phyloP scores from a whole-genome alignment of 1,140 invertebrate genomes.

The Leucophenga varia region DNA sequence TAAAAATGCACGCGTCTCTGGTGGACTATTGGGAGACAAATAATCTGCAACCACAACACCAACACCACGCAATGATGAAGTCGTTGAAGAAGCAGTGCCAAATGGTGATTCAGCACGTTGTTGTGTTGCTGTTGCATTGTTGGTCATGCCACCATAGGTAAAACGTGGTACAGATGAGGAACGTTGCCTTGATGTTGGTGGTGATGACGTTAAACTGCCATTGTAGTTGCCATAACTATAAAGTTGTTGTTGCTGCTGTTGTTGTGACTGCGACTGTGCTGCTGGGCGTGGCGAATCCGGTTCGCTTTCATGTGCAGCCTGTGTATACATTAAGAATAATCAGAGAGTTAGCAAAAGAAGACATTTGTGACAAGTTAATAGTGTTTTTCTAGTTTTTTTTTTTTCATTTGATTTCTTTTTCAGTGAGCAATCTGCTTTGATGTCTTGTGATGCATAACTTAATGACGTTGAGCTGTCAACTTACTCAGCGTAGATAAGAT shows the following conservation, averaged over 20 bases:
- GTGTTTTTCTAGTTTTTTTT: no score
- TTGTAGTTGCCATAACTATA: slow-evolving; percentile 6
- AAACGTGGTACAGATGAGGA: slow-evolving; percentile 49
- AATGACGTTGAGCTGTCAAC: neutral
- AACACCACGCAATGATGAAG: slow-evolving; percentile 44
- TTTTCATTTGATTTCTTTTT: no score
- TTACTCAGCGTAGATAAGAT: slow-evolving; percentile 4
- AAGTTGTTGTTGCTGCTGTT: no score
- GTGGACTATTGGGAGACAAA: slow-evolving; percentile 47
- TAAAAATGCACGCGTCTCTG: slow-evolving; percentile 45
- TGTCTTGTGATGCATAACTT: neutral
- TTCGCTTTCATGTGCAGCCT: slow-evolving; percentile 50
- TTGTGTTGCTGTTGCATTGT: slow-evolving; percentile 21
- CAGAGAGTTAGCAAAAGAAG: slow-evolving; percentile 5
- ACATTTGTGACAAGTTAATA: slow-evolving; percentile 28
- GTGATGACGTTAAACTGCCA: no score
- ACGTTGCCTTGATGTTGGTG: slow-evolving; percentile 32
- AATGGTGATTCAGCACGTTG: slow-evolving; percentile 43
- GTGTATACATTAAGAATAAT: slow-evolving; percentile 10
- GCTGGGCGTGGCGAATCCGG: slow-evolving; percentile 42
- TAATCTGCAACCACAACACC: no score
- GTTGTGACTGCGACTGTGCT: neutral
- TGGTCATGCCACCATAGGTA: slow-evolving; percentile 32
- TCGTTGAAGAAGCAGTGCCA: slow-evolving; percentile 49
- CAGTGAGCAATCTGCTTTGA: no score